Evolutionary conservation across 2,797 vertebrate genomes (phyloP).

Genomic region (Halcyon leucocephala): DNA sequence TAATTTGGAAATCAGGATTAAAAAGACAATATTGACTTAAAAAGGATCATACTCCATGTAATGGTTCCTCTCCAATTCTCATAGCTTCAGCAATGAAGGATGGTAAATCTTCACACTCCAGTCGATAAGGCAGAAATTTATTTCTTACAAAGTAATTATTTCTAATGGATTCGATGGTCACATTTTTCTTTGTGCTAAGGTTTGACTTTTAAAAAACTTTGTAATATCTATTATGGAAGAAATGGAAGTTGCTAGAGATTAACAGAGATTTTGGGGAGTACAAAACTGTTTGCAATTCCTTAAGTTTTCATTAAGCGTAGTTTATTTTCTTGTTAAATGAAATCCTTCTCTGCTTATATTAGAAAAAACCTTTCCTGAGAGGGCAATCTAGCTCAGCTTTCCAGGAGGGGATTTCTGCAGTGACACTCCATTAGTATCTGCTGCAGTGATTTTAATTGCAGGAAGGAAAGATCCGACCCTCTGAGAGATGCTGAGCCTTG

Average conservation of each 20-base stretch:
- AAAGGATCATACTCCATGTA: not conserved
- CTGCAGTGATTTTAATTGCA: constrained; percentile 17
- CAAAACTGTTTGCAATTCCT: not conserved
- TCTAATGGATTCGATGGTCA: not conserved
- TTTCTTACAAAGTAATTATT: not conserved
- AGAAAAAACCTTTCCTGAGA: not conserved
- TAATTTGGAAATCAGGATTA: constrained; percentile 10
- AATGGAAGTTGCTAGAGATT: not conserved
- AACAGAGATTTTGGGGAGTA: not conserved
- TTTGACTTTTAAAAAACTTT: not conserved
- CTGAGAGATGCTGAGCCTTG: not conserved
- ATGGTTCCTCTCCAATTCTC: constrained; percentile 10
- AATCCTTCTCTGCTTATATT: not conserved
- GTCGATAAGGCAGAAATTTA: not conserved
- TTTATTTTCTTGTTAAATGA: not conserved
- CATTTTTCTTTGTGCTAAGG: not conserved
- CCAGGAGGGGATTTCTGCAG: not conserved
- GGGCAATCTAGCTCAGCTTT: not conserved
- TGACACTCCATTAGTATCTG: not conserved
- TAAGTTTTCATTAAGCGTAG: not conserved
- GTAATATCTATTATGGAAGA: not conserved
- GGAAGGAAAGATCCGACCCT: not conserved
- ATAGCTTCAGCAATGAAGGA: not conserved
- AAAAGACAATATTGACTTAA: constrained; percentile 8
- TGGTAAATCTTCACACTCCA: not conserved